Evolutionary conservation across 2,888 invertebrate species (phyloP), one percentile per base, ranked within the genome.

Genomic region (Ophion ellenae): DNA sequence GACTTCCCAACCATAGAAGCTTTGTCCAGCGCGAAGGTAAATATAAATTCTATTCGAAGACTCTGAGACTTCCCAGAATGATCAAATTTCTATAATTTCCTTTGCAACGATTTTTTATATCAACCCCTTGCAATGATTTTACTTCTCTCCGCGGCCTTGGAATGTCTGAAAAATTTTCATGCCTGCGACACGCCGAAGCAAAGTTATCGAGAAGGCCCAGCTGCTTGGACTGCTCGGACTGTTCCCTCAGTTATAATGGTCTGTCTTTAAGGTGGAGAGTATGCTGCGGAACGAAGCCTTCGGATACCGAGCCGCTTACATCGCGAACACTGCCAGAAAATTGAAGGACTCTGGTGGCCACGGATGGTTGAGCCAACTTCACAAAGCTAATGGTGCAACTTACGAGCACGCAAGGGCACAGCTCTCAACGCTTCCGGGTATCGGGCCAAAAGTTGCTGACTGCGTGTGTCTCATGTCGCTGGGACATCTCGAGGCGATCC

Each of bases 391-490:
- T 86, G 93, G 95, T 14, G 94, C 96, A 94, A 94, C 96, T 17
- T 99, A 99, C 91, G 94, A 95, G 66, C 96, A 97, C 86, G 97
- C 98, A 0, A 97, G 96, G 90, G 91, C 94, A 24, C 96, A 97
- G 90, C 95, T 99, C 6, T 96, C 97, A 94, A 95, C 96, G 86
- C 94, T 99, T 53, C 96, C 97, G 88, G 99, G 99, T 11, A 97
- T 99, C 90, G 99, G 99, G 2, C 97, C 98, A 10, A 99, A 99
- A 96, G 98, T 99, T 24, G 99, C 99, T 0, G 99, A 99, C 94
- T 99, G 99, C 94, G 97, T 99, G 89, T 98, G 98, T 92, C 95
- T 99, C 28, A 99, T 99, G 99, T 98, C 99, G 0, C 94, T 99
- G 75, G 97, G 97, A 81, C 98, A 99, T 92, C 94, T 98, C 74